A percentile compares a stretch with the other conserved stretches of the same genome.
phyloP scores from a whole-genome alignment of 2,888 invertebrate species.

The Masnerella sp. region DNA sequence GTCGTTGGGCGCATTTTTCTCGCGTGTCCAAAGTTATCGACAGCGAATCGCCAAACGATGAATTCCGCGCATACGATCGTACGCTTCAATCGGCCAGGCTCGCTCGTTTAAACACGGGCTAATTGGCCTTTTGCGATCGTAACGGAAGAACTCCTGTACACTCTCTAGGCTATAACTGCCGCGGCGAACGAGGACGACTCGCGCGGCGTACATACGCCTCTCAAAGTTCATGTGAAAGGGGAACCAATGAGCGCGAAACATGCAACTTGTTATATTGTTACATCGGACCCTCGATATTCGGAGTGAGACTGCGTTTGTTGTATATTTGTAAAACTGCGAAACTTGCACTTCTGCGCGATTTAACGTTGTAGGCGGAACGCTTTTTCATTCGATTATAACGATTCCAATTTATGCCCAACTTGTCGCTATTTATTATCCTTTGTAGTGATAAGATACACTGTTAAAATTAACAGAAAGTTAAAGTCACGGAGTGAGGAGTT shows the following conservation, averaged over 20 bases:
- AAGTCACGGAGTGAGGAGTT: no score
- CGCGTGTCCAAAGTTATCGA: constrained; percentile 59
- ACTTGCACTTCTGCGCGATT: constrained; percentile 19
- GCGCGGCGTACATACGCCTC: constrained; percentile 63
- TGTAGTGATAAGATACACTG: not conserved
- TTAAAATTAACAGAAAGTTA: no score
- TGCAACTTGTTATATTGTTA: constrained; percentile 62
- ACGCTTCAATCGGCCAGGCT: constrained; percentile 62
- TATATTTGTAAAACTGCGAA: constrained; percentile 37
- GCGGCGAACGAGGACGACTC: constrained; percentile 70
- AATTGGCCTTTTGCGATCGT: constrained; percentile 67
- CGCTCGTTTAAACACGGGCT: constrained; percentile 64
- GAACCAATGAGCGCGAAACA: constrained; percentile 69
- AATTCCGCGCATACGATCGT: constrained; percentile 61
- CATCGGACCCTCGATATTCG: constrained; percentile 49
- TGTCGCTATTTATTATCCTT: not conserved
- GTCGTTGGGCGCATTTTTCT: constrained; percentile 55
- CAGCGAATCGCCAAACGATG: constrained; percentile 61
- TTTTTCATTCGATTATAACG: constrained; percentile 1
- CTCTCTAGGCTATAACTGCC: constrained; percentile 57
- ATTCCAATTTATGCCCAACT: not conserved
- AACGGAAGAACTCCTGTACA: constrained; percentile 61
- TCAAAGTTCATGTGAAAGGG: constrained; percentile 74
- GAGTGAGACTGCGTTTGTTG: constrained; percentile 35
- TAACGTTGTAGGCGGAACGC: not conserved